Conservation (phyloP, 2,888 invertebrate genomes). For the Lobophora halterata region DNA sequence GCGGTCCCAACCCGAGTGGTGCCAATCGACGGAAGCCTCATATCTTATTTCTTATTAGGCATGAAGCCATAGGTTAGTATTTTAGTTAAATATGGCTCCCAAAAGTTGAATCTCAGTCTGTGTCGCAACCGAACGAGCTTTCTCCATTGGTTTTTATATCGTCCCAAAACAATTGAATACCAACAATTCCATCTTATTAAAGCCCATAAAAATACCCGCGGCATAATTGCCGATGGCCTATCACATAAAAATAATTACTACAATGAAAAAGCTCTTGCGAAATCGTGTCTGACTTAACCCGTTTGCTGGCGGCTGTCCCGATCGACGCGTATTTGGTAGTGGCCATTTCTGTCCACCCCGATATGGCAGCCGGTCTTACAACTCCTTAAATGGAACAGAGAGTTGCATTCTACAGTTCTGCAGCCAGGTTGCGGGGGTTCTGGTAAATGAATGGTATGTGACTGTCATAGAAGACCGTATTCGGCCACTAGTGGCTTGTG, state of each 20-base stretch:
- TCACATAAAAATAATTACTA: conserved; percentile 40
- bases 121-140: too few relatives aligned
- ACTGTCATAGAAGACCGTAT: conserved; percentile 23
- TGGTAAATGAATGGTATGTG: conserved; percentile 44
- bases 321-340: conserved; percentile 55
- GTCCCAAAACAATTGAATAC: conserved; percentile 11
- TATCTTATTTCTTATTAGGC: too few relatives aligned
- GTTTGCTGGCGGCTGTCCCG: conserved; percentile 48
- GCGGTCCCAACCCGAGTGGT: too few relatives aligned
- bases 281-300: conserved; percentile 53
- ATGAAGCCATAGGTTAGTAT: too few relatives aligned
- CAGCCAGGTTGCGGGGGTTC: conserved; percentile 50
- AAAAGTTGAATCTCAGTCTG: too few relatives aligned
- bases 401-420: conserved; percentile 16
- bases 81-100: too few relatives aligned
- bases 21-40: too few relatives aligned
- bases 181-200: conserved; percentile 11
- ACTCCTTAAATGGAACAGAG: conserved; percentile 16
- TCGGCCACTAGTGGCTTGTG: conserved; percentile 21
- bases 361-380: conserved; percentile 44
- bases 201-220: conserved; percentile 9
- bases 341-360: conserved; percentile 48
- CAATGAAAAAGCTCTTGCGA: conserved; percentile 40
- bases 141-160: conserved; percentile 3
- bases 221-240: conserved; percentile 21